Evolutionary conservation across 2,797 vertebrate genomes (phyloP), one percentile per base, ranked within the genome.

Genomic region (Ceryle rudis): DNA sequence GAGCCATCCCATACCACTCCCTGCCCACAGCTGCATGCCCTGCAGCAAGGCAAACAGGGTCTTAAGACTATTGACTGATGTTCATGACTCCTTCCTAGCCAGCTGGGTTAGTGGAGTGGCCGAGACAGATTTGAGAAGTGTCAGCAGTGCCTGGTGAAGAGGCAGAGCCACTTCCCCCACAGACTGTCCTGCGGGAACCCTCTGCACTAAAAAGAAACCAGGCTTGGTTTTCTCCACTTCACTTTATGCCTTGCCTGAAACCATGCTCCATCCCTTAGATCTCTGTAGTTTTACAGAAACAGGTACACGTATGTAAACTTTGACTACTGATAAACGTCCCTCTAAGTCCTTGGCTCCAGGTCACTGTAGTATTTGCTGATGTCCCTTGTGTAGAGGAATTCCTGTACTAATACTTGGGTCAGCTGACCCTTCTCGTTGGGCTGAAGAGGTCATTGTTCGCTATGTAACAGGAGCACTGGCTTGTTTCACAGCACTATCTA

Each of bases 401-500:
- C 60, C 81, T 71, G 67, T 23, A 33, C 62, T 84, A 60, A 64
- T 64, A 29, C 73, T 62, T 6, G 8, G 70, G 62, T 94, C 69
- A 90, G 88, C 81, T 90, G 70, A 77, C 73, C 72, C 31, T 33
- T 86, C 70, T 42, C 44, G 35, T 25, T 89, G 4, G 17, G n/a
- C 23, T 60, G 54, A 79, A 75, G 90, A 65, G 86, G 81, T 95
- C 96, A 84, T 75, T 90, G 92, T 35, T 86, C 90, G 62, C 70
- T 31, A 29, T 10, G n/a, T 77, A 81, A 3, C 52, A 42, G 2
- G 19, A 90, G 42, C 58, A 21, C 54, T 75, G 26, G 81, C 54
- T 84, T 94, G 90, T 93, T 95, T 86, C 90, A 73, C 70, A 72
- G 82, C 69, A 15, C 73, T 93, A 33, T 89, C 86, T 90, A 42